Conservation (phyloP, 2,113 vertebrate species). For the Eonycteris spelaea region DNA sequence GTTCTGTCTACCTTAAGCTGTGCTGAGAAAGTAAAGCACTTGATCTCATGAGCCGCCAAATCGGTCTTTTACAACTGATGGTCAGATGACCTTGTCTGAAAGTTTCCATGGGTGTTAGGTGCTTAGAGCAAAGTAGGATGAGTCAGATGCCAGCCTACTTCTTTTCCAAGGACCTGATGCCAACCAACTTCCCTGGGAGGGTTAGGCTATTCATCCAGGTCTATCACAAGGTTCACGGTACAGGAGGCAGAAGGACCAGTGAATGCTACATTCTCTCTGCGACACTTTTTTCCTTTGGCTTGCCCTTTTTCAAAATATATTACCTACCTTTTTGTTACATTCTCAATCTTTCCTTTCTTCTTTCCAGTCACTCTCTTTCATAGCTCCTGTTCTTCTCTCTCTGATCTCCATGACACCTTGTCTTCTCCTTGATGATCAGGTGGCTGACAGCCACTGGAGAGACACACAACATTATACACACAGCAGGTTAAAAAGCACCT, state of each 20-base stretch:
- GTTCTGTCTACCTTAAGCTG: background rate
- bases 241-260: rapidly evolving
- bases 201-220: background rate
- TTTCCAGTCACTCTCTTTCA: background rate
- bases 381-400: background rate
- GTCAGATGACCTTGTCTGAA: background rate
- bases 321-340: background rate
- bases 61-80: background rate
- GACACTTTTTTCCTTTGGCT: background rate
- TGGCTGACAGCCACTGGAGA: background rate
- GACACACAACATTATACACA: background rate
- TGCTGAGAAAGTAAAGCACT: background rate
- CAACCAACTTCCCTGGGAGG: background rate
- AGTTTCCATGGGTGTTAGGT: background rate
- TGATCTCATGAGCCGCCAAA: background rate
- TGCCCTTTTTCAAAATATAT: background rate
- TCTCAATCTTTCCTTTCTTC: background rate
- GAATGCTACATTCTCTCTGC: background rate
- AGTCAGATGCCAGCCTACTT: conserved; percentile 3
- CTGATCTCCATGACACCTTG: background rate
- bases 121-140: background rate
- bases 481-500: background rate
- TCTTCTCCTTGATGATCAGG: background rate
- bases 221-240: rapidly evolving
- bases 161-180: background rate